phyloP scores from a whole-genome alignment of 1,140 invertebrate genomes.

The Venturia canescens region DNA sequence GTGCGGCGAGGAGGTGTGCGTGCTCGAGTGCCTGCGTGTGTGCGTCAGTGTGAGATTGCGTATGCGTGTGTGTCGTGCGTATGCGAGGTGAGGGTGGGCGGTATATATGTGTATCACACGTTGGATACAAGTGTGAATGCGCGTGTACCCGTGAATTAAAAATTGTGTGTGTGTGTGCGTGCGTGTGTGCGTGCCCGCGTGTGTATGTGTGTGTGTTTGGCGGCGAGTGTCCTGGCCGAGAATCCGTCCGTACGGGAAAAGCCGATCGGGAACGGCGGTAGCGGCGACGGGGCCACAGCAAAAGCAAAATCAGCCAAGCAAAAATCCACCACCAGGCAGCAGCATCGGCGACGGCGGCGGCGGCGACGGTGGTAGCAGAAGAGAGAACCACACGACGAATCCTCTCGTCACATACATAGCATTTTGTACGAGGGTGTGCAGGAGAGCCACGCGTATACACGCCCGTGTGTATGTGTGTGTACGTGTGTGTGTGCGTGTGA shows the following conservation, averaged over 20 bases:
- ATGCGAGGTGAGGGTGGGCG: slow-evolving; percentile 41
- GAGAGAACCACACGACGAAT: not conserved
- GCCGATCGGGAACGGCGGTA: slow-evolving; percentile 47
- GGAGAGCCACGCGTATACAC: not conserved
- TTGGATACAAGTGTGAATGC: not conserved
- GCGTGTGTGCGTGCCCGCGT: slow-evolving; percentile 44
- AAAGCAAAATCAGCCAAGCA: slow-evolving; percentile 26
- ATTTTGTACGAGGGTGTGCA: slow-evolving; percentile 26
- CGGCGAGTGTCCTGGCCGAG: slow-evolving; percentile 31
- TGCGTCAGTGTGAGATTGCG: not conserved
- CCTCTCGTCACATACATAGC: not conserved
- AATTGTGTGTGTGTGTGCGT: slow-evolving; percentile 12
- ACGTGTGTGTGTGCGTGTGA: slow-evolving; percentile 48
- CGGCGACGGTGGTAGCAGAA: slow-evolving; percentile 38
- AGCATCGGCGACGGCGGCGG: slow-evolving; percentile 42
- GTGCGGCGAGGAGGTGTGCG: slow-evolving; percentile 47
- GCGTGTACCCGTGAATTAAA: slow-evolving; percentile 43
- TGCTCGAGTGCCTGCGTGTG: slow-evolving; percentile 33
- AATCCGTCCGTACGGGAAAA: slow-evolving; percentile 45
- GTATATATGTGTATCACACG: not conserved
- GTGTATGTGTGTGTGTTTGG: slow-evolving; percentile 43
- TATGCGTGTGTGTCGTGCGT: slow-evolving; percentile 26
- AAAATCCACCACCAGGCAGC: slow-evolving; percentile 40
- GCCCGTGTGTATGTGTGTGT: slow-evolving; percentile 52
- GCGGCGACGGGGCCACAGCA: slow-evolving; percentile 43